phyloP scores from a whole-genome alignment of 1,140 invertebrate species.

The Heterodera schachtii region DNA sequence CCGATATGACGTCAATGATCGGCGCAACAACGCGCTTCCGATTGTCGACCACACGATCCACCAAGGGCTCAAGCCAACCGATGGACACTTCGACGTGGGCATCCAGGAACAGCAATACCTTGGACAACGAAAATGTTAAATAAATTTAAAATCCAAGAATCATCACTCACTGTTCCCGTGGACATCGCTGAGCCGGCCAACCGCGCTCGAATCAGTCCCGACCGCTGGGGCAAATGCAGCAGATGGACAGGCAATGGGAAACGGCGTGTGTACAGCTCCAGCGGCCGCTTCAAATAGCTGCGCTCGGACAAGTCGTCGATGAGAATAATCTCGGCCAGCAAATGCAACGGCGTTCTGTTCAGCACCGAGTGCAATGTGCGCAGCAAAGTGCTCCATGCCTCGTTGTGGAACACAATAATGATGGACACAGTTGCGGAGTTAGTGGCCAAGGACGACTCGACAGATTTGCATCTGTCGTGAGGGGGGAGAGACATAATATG shows the following conservation, averaged over 20 bases:
- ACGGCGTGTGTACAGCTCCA: constrained; percentile 78
- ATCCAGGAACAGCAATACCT: constrained; percentile 83
- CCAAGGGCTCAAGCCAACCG: constrained; percentile 84
- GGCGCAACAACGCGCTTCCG: constrained; percentile 80
- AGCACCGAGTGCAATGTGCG: constrained; percentile 83
- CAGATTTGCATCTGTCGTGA: constrained; percentile 27
- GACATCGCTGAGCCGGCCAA: constrained; percentile 80
- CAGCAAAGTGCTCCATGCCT: constrained; percentile 84
- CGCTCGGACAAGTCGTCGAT: constrained; percentile 85
- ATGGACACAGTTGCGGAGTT: constrained; percentile 75
- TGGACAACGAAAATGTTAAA: constrained; percentile 1
- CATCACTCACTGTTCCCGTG: constrained; percentile 70
- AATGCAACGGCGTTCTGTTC: constrained; percentile 76
- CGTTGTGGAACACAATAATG: constrained; percentile 88
- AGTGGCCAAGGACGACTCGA: neutral
- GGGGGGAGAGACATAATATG: too few relatives aligned
- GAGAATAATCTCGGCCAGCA: constrained; percentile 84
- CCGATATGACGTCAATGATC: constrained; percentile 90
- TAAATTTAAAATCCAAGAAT: neutral
- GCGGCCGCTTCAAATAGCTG: constrained; percentile 75
- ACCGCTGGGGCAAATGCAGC: constrained; percentile 71
- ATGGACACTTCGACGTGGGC: constrained; percentile 88
- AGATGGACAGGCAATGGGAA: constrained; percentile 72
- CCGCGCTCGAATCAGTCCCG: constrained; percentile 82
- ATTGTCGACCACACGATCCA: constrained; percentile 77